Evolutionary conservation across 2,888 invertebrate genomes (phyloP), one percentile per base, ranked within the genome.

Genomic region (Strigamia crassipes): DNA sequence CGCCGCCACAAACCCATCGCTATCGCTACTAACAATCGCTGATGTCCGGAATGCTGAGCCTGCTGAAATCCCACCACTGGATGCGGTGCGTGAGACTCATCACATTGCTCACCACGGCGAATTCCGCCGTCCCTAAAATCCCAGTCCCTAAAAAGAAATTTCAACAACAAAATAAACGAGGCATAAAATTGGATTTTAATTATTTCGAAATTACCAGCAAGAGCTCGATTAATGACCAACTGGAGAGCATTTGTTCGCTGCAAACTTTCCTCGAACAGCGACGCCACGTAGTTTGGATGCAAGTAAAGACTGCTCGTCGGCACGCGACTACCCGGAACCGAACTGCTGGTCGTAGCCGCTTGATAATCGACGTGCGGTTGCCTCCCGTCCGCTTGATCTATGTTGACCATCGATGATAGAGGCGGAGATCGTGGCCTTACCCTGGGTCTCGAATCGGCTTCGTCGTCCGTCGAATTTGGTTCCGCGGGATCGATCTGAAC

Each of bases 21-120:
- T 18, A 4, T 56, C n/a, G 5, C 18, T 18, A 89, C 91, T 89
- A 87, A 94, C 94, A 90, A 86, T 93, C 91, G 66, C 91, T 91
- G 83, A 94, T 93, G 85, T 93, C 92, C 0, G 94, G 94, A 83
- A 94, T 91, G 85, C 89, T 88, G 83, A 91, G 91, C 77, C 91
- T 89, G 4, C 92, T 91, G 88, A 95, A 93, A 89, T 94, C 93
- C 95, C 95, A 95, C 73, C 92, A 92, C 88, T 95, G 95, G 85
- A 95, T 93, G 84, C 95, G 90, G 88, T 94, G 93, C 85, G 92
- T 92, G 73, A 81, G 46, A 46, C 81, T 81, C 78, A 81, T 81
- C 9, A 81, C 81, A n/a, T 81, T 81, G 42, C 77, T 81, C 3
- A 81, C 81, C 0, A 81, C 81, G 0, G 81, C 81, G 77, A 81